Evolutionary conservation across 2,888 invertebrate genomes (phyloP).

Genomic region (Drosophila melanosoma): DNA sequence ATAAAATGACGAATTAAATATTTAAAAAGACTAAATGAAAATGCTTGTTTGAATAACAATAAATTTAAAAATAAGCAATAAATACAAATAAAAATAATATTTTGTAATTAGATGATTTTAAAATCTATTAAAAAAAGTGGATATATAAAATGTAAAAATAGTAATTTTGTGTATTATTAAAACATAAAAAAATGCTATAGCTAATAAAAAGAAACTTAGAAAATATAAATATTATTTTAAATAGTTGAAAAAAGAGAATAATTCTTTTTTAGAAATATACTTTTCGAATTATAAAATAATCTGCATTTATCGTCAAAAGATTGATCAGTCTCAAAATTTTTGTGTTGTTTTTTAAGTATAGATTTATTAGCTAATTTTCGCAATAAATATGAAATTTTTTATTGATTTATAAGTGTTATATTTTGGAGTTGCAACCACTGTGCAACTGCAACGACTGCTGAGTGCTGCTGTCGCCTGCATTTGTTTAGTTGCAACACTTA

Average conservation of each 20-base stretch:
- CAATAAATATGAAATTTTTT: background rate
- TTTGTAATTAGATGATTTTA: background rate
- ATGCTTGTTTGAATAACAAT: too few species aligned
- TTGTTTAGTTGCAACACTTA: conserved; percentile 39
- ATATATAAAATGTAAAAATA: background rate
- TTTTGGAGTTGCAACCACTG: conserved; percentile 31
- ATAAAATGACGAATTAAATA: background rate
- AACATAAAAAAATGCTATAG: background rate
- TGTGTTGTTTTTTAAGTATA: background rate
- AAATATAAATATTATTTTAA: background rate
- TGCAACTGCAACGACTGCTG: conserved; percentile 31
- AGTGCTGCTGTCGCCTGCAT: conserved; percentile 30
- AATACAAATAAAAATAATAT: too few species aligned
- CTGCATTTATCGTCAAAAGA: too few species aligned
- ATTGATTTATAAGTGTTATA: background rate
- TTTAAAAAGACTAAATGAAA: background rate
- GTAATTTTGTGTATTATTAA: background rate
- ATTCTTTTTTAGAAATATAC: background rate
- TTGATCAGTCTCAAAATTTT: rapidly evolving
- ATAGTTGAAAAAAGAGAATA: background rate
- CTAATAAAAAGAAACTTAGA: background rate
- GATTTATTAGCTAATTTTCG: background rate
- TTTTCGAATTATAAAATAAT: background rate
- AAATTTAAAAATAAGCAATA: too few species aligned
- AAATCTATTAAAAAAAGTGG: too few species aligned